Evolutionary conservation across 2,797 vertebrate species (phyloP).

Genomic region (Anas bahamensis): DNA sequence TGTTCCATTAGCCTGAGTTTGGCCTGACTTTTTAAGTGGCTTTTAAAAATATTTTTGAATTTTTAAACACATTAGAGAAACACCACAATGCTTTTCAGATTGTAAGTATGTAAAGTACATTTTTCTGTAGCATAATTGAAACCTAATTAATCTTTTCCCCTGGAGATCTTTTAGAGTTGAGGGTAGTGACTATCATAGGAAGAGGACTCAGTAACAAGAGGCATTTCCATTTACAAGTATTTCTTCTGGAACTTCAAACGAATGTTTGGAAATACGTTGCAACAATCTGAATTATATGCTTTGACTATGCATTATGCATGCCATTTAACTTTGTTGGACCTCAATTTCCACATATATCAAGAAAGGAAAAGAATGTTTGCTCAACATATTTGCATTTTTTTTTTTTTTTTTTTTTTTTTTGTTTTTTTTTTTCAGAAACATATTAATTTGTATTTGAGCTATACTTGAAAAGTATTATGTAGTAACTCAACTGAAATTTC

Average conservation of each 20-base stretch:
- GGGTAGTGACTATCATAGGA: constrained; percentile 60
- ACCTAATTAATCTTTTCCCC: constrained; percentile 80
- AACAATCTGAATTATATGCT: constrained; percentile 10
- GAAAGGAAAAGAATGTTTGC: neutral
- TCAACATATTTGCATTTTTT: neutral
- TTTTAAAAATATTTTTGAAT: constrained; percentile 84
- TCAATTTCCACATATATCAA: neutral
- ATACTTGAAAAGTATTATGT: neutral
- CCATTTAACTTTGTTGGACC: constrained; percentile 1
- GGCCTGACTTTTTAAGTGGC: constrained; percentile 81
- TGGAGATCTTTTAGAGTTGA: constrained; percentile 69
- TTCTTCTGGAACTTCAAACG: constrained; percentile 46
- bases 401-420: neutral
- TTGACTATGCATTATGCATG: neutral
- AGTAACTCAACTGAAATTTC: neutral
- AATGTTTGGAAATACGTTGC: constrained; percentile 10
- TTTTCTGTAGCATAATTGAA: constrained; percentile 78
- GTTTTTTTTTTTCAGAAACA: neutral
- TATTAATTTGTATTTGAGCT: constrained; percentile 14
- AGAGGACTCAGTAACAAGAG: constrained; percentile 41
- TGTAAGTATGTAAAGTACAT: constrained; percentile 72
- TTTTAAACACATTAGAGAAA: constrained; percentile 83
- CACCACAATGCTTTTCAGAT: constrained; percentile 77
- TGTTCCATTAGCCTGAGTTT: constrained; percentile 80
- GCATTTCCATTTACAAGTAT: constrained; percentile 56